Evolutionary conservation across 2,888 invertebrate species (phyloP), one percentile per base, ranked within the genome.

Genomic region (Caenorhabditis afra): DNA sequence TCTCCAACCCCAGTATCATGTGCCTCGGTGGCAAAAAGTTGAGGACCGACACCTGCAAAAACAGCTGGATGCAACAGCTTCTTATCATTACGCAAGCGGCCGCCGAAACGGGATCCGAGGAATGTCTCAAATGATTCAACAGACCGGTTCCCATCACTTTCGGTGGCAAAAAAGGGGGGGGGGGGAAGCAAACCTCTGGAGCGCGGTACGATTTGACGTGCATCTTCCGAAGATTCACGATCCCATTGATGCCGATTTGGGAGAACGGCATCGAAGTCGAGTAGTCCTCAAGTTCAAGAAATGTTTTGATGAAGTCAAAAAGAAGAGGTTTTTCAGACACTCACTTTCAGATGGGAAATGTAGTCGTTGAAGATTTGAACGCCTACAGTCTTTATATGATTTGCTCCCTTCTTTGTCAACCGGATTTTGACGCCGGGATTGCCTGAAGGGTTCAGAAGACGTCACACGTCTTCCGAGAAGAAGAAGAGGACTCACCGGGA

Each of bases 301-400:
- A 20, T 16, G 37, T 39, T 20, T 20, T 18, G 10, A 45, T 23
- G n/a, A 23, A n/a, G 53, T 57, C n/a, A 18, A 20, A 44, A 14
- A 7, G 18, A 45, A 18, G 5, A 20, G 11, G n/a, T 3, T 18
- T 16, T 7, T 1, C 12, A 22, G 14, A 23, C 16, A 7, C 44
- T 35, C 12, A 87, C 87, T 50, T 78, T 71, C 29, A 87, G 37
- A 16, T 65, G 57, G 2, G 87, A 81, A 14, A 89, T 81, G 70
- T 88, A 87, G 70, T 89, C 89, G 74, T 88, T 89, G 64, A 89
- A 81, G 18, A 89, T 71, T 47, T 88, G 85, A 5, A 89, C 88
- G 39, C 86, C 89, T 1, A 89, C 86, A 22, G 82, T 81, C 61
- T 89, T 89, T 23, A 89, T 68, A 55, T 89, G 87, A 67, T 89